Evolutionary conservation across 2,113 vertebrate genomes (phyloP), one percentile per base, ranked within the genome.

Genomic region (Seriola quinqueradiata): DNA sequence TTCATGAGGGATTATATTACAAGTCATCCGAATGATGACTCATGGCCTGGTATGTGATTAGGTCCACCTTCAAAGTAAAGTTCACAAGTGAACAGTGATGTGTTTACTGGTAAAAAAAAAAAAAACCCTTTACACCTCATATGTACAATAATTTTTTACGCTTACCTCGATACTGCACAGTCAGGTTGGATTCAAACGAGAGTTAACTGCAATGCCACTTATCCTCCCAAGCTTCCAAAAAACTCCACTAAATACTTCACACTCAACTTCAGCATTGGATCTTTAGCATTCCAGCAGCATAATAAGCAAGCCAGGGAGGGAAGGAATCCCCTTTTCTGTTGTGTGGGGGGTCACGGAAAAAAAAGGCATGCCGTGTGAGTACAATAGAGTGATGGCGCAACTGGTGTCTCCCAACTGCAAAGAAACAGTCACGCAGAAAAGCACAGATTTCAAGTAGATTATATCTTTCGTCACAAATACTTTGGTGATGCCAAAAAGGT

Each of bases 1-100:
- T 92, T 93, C 87, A 91, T 58, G 36, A 52, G 73, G 85, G 85
- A 91, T 91, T 91, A 92, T 90, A 89, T 88, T 92, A 83, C 85
- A 91, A 89, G 82, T 86, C 90, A 90, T 91, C 90, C 79, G 74
- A 89, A 82, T 7, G 34, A 90, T 92, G 93, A 94, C 89, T 94
- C 91, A 93, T 5, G 8, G 69, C 46, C 87, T 73, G 83, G 79
- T 83, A 87, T 87, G 87, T 75, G 84, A 93, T 90, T 84, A 76
- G 83, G 77, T 83, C 76, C 69, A 77, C 80, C 75, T 66, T 73
- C 70, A 66, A 34, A 66, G 38, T 1, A 73, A 69, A 75, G 73
- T 63, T n/a, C 57, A 32, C 67, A 48, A 69, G n/a, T 19, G 44
- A 77, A 8, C n/a, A 67, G 50, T 32, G 23, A 1, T 16, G 28